Percentiles rank a stretch among this genome's conserved stretches.
Evolutionary conservation across 2,113 vertebrate species (phyloP).

Genomic region (Clupea harengus): DNA sequence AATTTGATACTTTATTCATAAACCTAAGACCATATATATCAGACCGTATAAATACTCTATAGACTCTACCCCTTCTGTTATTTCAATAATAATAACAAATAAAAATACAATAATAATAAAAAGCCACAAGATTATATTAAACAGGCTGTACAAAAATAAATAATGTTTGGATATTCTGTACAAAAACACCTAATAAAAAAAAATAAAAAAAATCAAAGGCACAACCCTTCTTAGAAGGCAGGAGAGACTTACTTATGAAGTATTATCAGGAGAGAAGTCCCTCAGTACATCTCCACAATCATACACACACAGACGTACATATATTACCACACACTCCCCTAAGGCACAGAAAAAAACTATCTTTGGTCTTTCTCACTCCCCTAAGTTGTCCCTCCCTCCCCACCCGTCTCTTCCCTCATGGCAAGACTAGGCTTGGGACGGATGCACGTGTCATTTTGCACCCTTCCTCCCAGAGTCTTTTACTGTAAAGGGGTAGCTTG

Average conservation of each 20-base stretch:
- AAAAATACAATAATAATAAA: conserved; percentile 77
- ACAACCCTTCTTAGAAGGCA: conserved; percentile 91
- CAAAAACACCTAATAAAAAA: conserved; percentile 53
- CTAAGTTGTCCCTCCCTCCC: conserved; percentile 40
- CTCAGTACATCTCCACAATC: conserved; percentile 59
- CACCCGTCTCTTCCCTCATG: conserved; percentile 44
- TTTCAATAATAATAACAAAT: conserved; percentile 69
- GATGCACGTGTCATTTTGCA: conserved; percentile 21
- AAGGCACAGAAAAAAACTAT: conserved; percentile 33
- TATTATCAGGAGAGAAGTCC: conserved; percentile 77
- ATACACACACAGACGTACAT: conserved; percentile 32
- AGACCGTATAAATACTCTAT: conserved; percentile 99
- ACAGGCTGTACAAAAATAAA: conserved; percentile 99
- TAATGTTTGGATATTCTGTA: conserved; percentile 81
- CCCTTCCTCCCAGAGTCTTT: neutral
- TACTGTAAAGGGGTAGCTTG: neutral
- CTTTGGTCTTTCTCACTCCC: conserved; percentile 60
- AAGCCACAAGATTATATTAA: conserved; percentile 94
- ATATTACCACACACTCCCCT: conserved; percentile 45
- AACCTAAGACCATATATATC: conserved; percentile 77
- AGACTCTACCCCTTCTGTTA: conserved; percentile 90
- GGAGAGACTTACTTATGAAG: conserved; percentile 96
- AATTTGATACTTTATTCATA: conserved; percentile 76
- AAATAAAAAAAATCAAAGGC: conserved; percentile 64
- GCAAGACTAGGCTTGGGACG: conserved; percentile 59